A percentile compares a stretch with the other conserved stretches of the same genome.
phyloP scores from a whole-genome alignment of 2,113 vertebrate genomes.

The Varanus komodoensis region DNA sequence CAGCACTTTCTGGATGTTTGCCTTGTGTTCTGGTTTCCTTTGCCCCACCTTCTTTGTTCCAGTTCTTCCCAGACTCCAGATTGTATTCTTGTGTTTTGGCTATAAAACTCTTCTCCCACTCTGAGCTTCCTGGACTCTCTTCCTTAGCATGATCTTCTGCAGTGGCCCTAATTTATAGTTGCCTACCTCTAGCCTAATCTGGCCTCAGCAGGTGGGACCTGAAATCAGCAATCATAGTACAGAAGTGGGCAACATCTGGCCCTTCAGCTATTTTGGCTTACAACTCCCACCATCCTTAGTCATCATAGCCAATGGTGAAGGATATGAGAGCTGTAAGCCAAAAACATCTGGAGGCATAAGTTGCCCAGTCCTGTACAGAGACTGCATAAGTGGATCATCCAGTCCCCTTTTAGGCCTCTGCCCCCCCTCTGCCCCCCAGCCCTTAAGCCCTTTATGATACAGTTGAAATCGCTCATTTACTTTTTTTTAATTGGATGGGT shows the following conservation, averaged over 20 bases:
- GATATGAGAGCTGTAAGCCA: background rate
- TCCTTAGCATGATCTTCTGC: background rate
- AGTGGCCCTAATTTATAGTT: background rate
- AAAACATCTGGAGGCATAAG: background rate
- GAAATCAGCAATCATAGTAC: background rate
- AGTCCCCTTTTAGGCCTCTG: background rate
- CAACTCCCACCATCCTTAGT: background rate
- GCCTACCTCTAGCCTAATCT: background rate
- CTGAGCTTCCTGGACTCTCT: background rate
- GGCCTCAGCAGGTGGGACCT: background rate
- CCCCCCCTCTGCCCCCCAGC: background rate
- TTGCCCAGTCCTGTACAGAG: background rate
- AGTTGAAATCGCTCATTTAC: background rate
- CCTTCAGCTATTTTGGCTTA: background rate
- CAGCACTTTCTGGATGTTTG: background rate
- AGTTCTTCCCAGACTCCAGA: background rate
- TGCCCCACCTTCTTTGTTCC: background rate
- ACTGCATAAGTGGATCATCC: background rate
- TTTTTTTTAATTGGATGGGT: background rate
- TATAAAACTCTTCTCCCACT: background rate
- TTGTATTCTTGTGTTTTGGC: background rate
- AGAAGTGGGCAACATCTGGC: background rate
- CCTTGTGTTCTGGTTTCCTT: conserved; percentile 6
- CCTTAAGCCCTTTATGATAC: background rate
- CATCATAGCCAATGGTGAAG: background rate